phyloP scores from a whole-genome alignment of 2,113 vertebrate species.

The Stigmatopora nigra region DNA sequence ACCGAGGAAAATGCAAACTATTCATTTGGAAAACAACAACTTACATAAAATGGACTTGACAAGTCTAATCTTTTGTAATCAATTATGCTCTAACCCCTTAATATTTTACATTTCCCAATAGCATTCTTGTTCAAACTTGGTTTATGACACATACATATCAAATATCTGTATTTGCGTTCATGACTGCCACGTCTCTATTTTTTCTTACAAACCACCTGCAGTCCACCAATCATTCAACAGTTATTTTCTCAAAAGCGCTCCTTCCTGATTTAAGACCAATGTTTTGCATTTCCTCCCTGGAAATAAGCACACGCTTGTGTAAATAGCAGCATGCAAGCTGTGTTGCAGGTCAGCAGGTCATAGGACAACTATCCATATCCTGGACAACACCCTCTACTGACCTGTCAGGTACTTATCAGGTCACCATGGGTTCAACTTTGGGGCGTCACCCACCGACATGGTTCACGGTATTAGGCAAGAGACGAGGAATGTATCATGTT shows the following conservation, averaged over 20 bases:
- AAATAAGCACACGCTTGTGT: slow-evolving; percentile 27
- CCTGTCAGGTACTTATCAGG: slow-evolving; percentile 45
- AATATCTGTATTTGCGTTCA: not conserved
- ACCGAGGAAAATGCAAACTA: no score
- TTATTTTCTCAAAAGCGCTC: not conserved
- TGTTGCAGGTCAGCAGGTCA: slow-evolving; percentile 34
- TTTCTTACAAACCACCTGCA: not conserved
- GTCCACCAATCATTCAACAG: not conserved
- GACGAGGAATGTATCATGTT: slow-evolving; percentile 30
- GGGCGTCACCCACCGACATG: slow-evolving; percentile 19
- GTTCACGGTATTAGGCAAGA: slow-evolving; percentile 20
- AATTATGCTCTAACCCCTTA: not conserved
- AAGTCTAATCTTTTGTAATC: no score
- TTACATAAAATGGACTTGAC: no score
- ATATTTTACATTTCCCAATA: not conserved
- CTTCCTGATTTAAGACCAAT: slow-evolving; percentile 16
- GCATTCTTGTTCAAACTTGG: not conserved
- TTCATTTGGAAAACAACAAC: no score
- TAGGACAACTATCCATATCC: slow-evolving; percentile 47
- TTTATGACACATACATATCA: not conserved
- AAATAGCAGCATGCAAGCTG: slow-evolving; percentile 45
- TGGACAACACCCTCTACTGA: slow-evolving; percentile 31
- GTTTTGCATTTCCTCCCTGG: slow-evolving; percentile 18
- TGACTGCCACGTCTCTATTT: not conserved
- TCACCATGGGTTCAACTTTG: slow-evolving; percentile 48